These are phyloP conservation scores for Therioaphis trifolii DNA, from an alignment of 2,888 invertebrate genomes.

Conservation along the genomic window DNA sequence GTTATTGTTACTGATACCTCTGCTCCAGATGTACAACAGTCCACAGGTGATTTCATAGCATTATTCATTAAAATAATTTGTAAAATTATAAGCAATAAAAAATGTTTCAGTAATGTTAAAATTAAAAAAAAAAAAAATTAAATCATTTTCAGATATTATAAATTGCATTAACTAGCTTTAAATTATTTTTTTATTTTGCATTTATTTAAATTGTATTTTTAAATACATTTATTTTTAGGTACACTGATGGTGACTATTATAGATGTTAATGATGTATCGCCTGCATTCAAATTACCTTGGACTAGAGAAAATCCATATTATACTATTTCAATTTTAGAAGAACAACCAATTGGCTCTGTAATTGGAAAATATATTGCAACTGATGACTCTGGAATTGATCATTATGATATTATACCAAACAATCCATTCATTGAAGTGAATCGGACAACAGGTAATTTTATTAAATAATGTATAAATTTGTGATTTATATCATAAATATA, in stretches of 20 bases:
- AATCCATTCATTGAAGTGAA: conserved; percentile 84
- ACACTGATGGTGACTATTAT: conserved; percentile 74
- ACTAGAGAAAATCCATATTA: conserved; percentile 75
- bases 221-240: conserved; percentile 69
- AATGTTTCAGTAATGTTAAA: too few species aligned
- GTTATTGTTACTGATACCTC: conserved; percentile 85
- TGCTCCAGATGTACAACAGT: conserved; percentile 81
- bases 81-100: neutral
- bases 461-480: neutral
- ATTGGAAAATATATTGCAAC: conserved; percentile 82
- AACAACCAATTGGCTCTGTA: conserved; percentile 82
- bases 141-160: neutral
- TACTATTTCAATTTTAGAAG: conserved; percentile 79
- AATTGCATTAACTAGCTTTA: too few species aligned
- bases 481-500: neutral
- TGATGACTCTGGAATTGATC: conserved; percentile 87
- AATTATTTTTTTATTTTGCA: too few species aligned
- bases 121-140: too few species aligned
- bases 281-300: conserved; percentile 79
- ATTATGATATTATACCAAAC: conserved; percentile 74
- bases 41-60: conserved; percentile 73
- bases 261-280: conserved; percentile 74
- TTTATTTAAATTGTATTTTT: neutral
- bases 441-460: conserved; percentile 77
- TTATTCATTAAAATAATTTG: neutral